These are phyloP conservation scores for Morpho achilles DNA, from an alignment of 2,888 invertebrate genomes.

Conservation along the genomic window DNA sequence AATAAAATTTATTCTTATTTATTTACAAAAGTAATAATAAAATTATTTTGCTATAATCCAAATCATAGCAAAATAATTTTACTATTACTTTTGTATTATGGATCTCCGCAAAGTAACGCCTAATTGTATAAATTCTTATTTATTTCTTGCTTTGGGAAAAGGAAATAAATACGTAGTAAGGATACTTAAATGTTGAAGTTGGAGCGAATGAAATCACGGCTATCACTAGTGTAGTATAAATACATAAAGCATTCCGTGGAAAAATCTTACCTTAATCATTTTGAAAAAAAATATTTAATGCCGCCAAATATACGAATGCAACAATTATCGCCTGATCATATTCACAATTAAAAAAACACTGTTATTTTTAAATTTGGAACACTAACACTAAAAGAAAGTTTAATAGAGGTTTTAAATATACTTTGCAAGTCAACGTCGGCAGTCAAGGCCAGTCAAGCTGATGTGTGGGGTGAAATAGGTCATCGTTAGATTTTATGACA, in stretches of 20 bases:
- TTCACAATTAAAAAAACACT: constrained; percentile 13
- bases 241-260: too few relatives aligned
- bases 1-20: too few relatives aligned
- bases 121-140: too few relatives aligned
- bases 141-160: too few relatives aligned
- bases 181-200: too few relatives aligned
- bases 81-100: too few relatives aligned
- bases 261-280: constrained; percentile 25
- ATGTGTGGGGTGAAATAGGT: constrained; percentile 67
- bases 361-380: constrained; percentile 6
- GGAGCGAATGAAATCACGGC: too few relatives aligned
- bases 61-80: too few relatives aligned
- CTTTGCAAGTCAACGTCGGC: constrained; percentile 28
- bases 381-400: constrained; percentile 16
- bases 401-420: background rate
- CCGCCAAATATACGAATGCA: constrained; percentile 15
- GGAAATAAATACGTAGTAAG: background rate
- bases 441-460: constrained; percentile 34
- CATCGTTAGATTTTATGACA: constrained; percentile 54
- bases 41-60: too few relatives aligned
- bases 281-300: constrained; percentile 9
- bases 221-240: too few relatives aligned
- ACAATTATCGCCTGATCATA: constrained; percentile 18
- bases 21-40: too few relatives aligned
- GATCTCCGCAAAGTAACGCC: too few relatives aligned